Percentiles rank a stretch among this genome's conserved stretches.
Conservation (phyloP, 2,888 invertebrate species). For the Heliconius aoede region DNA sequence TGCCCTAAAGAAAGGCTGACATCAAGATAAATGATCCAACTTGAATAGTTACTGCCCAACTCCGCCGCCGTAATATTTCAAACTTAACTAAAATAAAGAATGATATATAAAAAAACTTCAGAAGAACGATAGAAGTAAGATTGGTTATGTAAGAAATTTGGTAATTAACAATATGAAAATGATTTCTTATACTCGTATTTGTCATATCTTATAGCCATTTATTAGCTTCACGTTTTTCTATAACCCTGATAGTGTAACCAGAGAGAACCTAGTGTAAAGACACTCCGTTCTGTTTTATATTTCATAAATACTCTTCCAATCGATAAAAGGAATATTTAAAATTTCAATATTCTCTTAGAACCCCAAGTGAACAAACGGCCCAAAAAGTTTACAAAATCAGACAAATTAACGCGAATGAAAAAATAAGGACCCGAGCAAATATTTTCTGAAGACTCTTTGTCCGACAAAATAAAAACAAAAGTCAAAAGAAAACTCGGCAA, state of each 20-base stretch:
- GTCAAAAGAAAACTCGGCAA: constrained; percentile 13
- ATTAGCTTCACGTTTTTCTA: too few relatives aligned
- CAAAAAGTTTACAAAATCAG: constrained; percentile 23
- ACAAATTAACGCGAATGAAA: constrained; percentile 30
- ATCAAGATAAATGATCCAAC: constrained; percentile 28
- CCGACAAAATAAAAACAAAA: constrained; percentile 19
- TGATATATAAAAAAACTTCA: neutral
- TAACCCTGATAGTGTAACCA: too few relatives aligned
- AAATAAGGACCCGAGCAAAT: constrained; percentile 36
- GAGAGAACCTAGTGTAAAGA: too few relatives aligned
- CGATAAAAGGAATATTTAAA: neutral
- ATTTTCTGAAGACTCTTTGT: constrained; percentile 36
- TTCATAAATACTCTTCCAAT: too few relatives aligned
- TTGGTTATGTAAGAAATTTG: neutral
- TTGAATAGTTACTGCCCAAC: constrained; percentile 8
- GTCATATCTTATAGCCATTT: too few relatives aligned
- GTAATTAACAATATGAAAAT: too few relatives aligned
- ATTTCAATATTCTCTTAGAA: neutral
- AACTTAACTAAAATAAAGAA: constrained; percentile 7
- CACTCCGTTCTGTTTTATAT: too few relatives aligned
- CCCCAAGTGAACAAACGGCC: neutral
- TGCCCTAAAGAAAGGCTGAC: neutral
- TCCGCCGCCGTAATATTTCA: neutral
- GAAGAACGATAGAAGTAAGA: neutral
- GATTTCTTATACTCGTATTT: too few relatives aligned